Evolutionary conservation across 2,797 vertebrate genomes (phyloP).

Genomic region (Coranthus polyacanthus): DNA sequence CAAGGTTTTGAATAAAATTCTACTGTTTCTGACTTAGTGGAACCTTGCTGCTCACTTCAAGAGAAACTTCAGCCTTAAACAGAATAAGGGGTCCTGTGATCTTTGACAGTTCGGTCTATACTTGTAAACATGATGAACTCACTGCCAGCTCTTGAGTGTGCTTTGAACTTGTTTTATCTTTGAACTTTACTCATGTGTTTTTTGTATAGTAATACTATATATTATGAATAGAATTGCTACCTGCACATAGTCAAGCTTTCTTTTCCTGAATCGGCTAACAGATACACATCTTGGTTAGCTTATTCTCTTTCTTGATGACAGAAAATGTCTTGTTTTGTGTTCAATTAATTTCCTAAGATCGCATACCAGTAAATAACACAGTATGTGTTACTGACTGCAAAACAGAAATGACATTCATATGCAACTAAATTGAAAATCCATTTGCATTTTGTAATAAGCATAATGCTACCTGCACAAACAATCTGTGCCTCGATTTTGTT

Average conservation of each 20-base stretch:
- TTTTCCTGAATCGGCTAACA: not conserved
- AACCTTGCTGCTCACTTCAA: slow-evolving; percentile 62
- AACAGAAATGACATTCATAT: no score
- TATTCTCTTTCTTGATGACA: no score
- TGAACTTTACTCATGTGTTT: slow-evolving; percentile 30
- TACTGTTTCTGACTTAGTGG: slow-evolving; percentile 49
- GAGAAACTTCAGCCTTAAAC: slow-evolving; percentile 64
- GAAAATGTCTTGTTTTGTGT: not conserved
- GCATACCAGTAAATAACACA: no score
- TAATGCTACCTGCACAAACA: no score
- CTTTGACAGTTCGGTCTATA: slow-evolving; percentile 53
- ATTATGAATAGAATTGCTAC: not conserved
- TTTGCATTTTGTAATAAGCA: no score
- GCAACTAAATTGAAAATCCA: no score
- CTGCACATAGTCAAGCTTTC: not conserved
- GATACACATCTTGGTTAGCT: not conserved
- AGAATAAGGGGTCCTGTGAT: slow-evolving; percentile 66
- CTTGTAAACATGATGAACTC: slow-evolving; percentile 54
- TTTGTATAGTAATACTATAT: slow-evolving; percentile 17
- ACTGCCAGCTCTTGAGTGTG: slow-evolving; percentile 13
- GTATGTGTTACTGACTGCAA: no score
- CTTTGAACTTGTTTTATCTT: slow-evolving; percentile 13
- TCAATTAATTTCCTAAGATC: no score
- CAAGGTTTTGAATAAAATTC: slow-evolving; percentile 56
- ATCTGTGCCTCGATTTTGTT: no score